Conservation (phyloP, 2,113 vertebrate genomes). For the Anser brachyrhynchus region DNA sequence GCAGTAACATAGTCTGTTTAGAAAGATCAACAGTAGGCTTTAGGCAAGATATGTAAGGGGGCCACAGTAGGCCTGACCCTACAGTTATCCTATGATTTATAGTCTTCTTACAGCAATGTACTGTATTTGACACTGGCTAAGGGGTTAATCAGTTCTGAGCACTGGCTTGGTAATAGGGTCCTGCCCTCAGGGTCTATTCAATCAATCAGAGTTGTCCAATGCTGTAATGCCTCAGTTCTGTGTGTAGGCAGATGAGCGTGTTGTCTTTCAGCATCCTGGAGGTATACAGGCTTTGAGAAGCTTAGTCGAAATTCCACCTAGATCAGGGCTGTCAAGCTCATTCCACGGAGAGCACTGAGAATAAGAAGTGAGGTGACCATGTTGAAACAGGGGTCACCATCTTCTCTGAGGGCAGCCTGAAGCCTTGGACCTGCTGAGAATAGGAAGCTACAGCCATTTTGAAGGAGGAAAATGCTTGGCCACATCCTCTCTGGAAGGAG, state of each 20-base stretch:
- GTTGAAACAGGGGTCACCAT: slow-evolving; percentile 43
- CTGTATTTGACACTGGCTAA: slow-evolving; percentile 62
- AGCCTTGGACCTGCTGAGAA: slow-evolving; percentile 4
- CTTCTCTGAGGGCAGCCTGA: slow-evolving; percentile 38
- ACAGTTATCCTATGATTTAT: slow-evolving; percentile 67
- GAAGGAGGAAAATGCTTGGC: background rate
- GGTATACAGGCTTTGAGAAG: slow-evolving; percentile 23
- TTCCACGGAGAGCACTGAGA: background rate
- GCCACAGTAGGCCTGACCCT: slow-evolving; percentile 58
- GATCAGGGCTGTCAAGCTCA: background rate
- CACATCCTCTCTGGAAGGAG: background rate
- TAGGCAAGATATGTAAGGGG: slow-evolving; percentile 37
- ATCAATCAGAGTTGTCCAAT: slow-evolving; percentile 64
- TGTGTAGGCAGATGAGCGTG: slow-evolving; percentile 67
- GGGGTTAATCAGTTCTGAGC: slow-evolving; percentile 68
- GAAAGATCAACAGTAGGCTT: slow-evolving; percentile 53
- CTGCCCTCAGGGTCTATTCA: slow-evolving; percentile 62
- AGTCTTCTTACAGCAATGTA: slow-evolving; percentile 55
- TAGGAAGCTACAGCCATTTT: background rate
- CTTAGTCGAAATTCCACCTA: slow-evolving; percentile 46
- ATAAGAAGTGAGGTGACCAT: slow-evolving; percentile 24
- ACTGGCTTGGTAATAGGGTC: slow-evolving; percentile 63
- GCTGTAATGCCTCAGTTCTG: slow-evolving; percentile 44
- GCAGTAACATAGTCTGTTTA: background rate
- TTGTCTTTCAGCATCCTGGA: slow-evolving; percentile 38